Evolutionary conservation across 2,888 invertebrate genomes (phyloP).

Genomic region (Sinhomidia bicolor): DNA sequence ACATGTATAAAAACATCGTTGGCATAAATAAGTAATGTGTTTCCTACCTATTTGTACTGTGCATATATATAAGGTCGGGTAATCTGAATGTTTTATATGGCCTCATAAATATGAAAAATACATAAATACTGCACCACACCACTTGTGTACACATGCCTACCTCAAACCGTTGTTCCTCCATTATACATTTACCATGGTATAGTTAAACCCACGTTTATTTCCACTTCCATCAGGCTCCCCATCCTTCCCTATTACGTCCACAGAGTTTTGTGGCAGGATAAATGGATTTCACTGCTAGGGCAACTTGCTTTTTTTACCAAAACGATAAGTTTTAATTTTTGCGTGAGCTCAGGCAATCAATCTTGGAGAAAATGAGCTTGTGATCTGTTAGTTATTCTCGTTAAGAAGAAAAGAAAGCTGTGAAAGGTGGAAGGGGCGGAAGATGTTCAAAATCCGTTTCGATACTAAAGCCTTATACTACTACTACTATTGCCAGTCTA

Average conservation of each 20-base stretch:
- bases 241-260: constrained; percentile 48
- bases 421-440: constrained; percentile 61
- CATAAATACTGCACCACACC: too few species aligned
- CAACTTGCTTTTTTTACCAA: constrained; percentile 65
- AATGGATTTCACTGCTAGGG: constrained; percentile 64
- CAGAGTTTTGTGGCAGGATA: constrained; percentile 67
- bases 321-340: constrained; percentile 80
- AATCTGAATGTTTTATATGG: neutral
- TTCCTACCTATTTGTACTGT: neutral
- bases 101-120: neutral
- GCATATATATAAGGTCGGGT: neutral
- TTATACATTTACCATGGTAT: neutral
- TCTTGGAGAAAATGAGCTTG: constrained; percentile 79
- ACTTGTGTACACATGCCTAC: too few species aligned
- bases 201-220: constrained; percentile 49
- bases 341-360: constrained; percentile 80
- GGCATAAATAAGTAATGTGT: constrained; percentile 9
- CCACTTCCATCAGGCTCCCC: constrained; percentile 48
- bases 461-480: constrained; percentile 33
- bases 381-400: constrained; percentile 76
- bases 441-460: constrained; percentile 61
- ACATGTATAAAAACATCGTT: neutral
- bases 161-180: constrained; percentile 20
- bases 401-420: constrained; percentile 52
- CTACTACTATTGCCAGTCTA: too few species aligned